Evolutionary conservation across 2,888 invertebrate species (phyloP).

Genomic region (Cheilosia vernalis): DNA sequence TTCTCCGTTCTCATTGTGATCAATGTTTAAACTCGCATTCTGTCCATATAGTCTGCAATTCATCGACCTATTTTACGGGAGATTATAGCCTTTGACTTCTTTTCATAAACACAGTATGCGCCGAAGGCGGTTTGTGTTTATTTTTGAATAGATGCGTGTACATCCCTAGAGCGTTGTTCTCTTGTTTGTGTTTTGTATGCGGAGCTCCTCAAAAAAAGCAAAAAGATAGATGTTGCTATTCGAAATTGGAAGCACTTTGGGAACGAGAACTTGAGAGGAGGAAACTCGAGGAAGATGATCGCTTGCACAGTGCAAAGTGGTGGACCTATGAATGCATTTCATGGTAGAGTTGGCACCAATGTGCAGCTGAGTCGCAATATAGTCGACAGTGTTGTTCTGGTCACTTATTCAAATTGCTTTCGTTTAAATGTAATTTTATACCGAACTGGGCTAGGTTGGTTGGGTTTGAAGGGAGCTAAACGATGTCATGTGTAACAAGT

Average conservation of each 20-base stretch:
- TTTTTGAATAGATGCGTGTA: conserved; percentile 62
- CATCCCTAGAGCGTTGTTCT: conserved; percentile 12
- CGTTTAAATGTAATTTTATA: conserved; percentile 64
- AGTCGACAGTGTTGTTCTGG: conserved; percentile 60
- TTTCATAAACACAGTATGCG: conserved; percentile 26
- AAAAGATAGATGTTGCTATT: neutral
- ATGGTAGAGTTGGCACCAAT: conserved; percentile 65
- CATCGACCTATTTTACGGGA: conserved; percentile 68
- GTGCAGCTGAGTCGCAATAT: conserved; percentile 27
- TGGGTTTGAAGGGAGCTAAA: conserved; percentile 20
- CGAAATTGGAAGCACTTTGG: conserved; percentile 46
- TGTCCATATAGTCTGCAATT: conserved; percentile 58
- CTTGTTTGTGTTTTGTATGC: neutral
- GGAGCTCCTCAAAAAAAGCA: neutral
- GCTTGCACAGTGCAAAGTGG: conserved; percentile 19
- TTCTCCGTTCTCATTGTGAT: conserved; percentile 21
- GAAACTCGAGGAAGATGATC: conserved; percentile 46
- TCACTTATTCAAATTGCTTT: conserved; percentile 63
- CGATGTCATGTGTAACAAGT: conserved; percentile 71
- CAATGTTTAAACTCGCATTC: conserved; percentile 12
- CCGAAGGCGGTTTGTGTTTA: conserved; percentile 59
- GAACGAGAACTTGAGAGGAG: conserved; percentile 37
- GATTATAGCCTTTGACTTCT: conserved; percentile 62
- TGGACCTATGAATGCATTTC: conserved; percentile 54
- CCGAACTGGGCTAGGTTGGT: conserved; percentile 1